Conservation (phyloP, 2,888 invertebrate species). For the Megastigmus dorsalis region DNA sequence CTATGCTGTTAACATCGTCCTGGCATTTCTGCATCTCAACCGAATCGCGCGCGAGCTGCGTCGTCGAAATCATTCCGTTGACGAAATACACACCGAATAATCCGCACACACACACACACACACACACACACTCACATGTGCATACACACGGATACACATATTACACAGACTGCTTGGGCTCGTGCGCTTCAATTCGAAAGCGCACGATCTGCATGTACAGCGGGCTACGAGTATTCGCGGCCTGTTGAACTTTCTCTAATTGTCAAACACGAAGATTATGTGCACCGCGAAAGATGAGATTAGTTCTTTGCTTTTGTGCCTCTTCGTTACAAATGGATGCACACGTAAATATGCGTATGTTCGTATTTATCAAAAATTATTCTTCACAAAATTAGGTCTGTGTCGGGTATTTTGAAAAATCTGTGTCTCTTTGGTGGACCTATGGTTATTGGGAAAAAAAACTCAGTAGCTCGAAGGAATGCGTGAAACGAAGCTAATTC, state of each 20-base stretch:
- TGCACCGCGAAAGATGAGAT: not conserved
- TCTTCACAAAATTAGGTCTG: too few relatives aligned
- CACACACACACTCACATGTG: not conserved
- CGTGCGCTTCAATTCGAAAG: not conserved
- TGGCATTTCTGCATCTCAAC: constrained; percentile 51
- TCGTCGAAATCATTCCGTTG: constrained; percentile 32
- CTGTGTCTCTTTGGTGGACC: too few relatives aligned
- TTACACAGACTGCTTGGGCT: not conserved
- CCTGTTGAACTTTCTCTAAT: constrained; percentile 22
- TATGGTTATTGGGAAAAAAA: too few relatives aligned
- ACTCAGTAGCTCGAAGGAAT: too few relatives aligned
- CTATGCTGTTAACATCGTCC: constrained; percentile 66
- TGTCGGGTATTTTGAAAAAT: too few relatives aligned
- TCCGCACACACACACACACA: not conserved
- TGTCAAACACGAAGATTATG: not conserved
- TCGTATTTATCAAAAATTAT: too few relatives aligned
- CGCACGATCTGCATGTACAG: not conserved
- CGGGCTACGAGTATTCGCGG: too few relatives aligned
- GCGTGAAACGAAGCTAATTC: too few relatives aligned
- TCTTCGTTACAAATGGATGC: not conserved
- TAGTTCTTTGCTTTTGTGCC: not conserved
- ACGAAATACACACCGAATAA: constrained; percentile 39
- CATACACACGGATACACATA: not conserved
- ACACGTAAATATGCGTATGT: too few relatives aligned
- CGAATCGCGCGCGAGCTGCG: not conserved